Base-by-base conservation (phyloP, 2,888 invertebrate species). In the Sminthurides aquaticus region DNA sequence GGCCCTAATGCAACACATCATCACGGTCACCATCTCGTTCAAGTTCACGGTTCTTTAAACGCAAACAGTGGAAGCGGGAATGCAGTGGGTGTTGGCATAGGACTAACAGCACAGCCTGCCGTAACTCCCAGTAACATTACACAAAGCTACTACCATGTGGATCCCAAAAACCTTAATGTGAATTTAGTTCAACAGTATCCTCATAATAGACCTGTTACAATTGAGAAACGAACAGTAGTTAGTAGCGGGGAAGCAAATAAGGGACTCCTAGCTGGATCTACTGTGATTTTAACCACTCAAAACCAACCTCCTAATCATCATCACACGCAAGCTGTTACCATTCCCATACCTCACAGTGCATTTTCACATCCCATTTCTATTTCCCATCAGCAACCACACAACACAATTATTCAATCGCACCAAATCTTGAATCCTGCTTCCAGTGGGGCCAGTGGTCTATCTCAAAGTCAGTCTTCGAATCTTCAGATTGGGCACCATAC, bases 31-130 rank as follows among this genome's bases (percentile, higher is more conserved):
- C 69, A 68, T 58, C 29, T 72, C 27, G 70, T 74, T 25, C 72
- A 73, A 64, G 69, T 71, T 61, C 71, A 72, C 61, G 69, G 69
- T 8, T n/a, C n/a, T n/a, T 69, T 72, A 3, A 71, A 63, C 57
- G 69, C 70, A 11, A 69, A 68, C 62, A 59, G 66, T 64, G 29
- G 62, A 20, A 49, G 65, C 15, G 57, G 60, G 20, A 58, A 55
- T 22, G 60, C 64, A 20, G 57, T 63, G 5, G 65, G 65, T 0
- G 59, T 66, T 3, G 66, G 69, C 2, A 54, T 68, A 59, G 66
- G 65, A 26, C 62, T 62, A 26, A 49, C 69, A 20, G 52, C 11
- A 15, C 18, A 22, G 18, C 18, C 5, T 18, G 62, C 57, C 18
- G 54, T 65, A 15, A 57, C 67, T 28, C 49, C 68, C 2, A 68